Evolutionary conservation across 2,797 vertebrate species (phyloP).

Genomic region (Rhinichthys osculus): DNA sequence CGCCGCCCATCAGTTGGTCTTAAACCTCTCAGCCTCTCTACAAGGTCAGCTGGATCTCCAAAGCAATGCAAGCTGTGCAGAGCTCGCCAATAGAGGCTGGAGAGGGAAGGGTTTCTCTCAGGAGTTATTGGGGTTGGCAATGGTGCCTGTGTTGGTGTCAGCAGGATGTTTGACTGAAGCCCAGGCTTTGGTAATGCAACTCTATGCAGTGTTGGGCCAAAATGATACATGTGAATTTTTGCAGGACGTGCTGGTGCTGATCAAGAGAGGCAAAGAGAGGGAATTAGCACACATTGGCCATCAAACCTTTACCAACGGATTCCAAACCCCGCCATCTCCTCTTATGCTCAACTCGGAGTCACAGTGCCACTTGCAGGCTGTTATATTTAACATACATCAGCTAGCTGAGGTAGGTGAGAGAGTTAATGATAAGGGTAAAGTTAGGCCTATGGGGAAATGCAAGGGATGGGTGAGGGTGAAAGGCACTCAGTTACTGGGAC

Average conservation of each 20-base stretch:
- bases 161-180: constrained; percentile 78
- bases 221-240: constrained; percentile 74
- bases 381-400: constrained; percentile 80
- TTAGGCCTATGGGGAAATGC: constrained; percentile 59
- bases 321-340: neutral
- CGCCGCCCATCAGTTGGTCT: constrained; percentile 53
- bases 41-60: constrained; percentile 61
- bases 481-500: constrained; percentile 65
- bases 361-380: constrained; percentile 65
- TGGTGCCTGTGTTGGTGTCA: constrained; percentile 80
- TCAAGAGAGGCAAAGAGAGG: constrained; percentile 63
- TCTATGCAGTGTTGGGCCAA: constrained; percentile 75
- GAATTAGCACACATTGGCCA: neutral
- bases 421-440: neutral
- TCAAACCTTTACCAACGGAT: neutral
- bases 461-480: constrained; percentile 73
- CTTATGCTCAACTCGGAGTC: neutral
- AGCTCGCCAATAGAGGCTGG: constrained; percentile 74
- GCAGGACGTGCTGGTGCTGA: constrained; percentile 73
- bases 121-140: constrained; percentile 79
- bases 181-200: constrained; percentile 66
- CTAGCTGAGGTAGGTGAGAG: constrained; percentile 52
- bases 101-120: constrained; percentile 76
- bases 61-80: constrained; percentile 75
- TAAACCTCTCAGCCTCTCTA: constrained; percentile 66